Evolutionary conservation across 2,113 vertebrate genomes (phyloP).

Genomic region (Microcebus jonahi): DNA sequence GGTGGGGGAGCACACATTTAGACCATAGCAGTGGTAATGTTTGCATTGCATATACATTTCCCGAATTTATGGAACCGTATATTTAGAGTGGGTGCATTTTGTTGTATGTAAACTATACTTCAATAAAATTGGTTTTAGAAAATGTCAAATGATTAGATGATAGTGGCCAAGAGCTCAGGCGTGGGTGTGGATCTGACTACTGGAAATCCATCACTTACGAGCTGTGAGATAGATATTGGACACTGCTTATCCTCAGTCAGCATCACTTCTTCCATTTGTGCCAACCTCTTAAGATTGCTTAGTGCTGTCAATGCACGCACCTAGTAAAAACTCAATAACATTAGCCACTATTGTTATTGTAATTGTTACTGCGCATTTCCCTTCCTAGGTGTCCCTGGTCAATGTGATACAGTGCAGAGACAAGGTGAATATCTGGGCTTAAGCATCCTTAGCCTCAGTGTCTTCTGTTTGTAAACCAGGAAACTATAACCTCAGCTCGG

Average conservation of each 20-base stretch:
- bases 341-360: neutral
- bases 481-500: neutral
- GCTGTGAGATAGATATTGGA: neutral
- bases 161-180: neutral
- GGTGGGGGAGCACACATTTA: neutral
- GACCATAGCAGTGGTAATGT: no score
- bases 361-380: no score
- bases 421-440: neutral
- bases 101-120: neutral
- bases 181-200: neutral
- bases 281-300: neutral
- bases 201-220: neutral
- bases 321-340: accelerated
- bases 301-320: neutral
- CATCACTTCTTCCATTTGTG: neutral
- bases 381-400: accelerated
- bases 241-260: neutral
- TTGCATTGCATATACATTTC: neutral
- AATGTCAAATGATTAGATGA: neutral
- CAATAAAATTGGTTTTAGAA: neutral
- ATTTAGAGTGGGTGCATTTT: neutral
- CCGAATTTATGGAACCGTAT: neutral
- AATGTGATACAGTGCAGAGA: neutral
- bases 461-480: neutral
- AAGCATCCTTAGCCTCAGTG: neutral